Percentiles rank a stretch among this genome's conserved stretches.
Evolutionary conservation across 2,888 invertebrate genomes (phyloP).

Genomic region (Loripinus fragilis): DNA sequence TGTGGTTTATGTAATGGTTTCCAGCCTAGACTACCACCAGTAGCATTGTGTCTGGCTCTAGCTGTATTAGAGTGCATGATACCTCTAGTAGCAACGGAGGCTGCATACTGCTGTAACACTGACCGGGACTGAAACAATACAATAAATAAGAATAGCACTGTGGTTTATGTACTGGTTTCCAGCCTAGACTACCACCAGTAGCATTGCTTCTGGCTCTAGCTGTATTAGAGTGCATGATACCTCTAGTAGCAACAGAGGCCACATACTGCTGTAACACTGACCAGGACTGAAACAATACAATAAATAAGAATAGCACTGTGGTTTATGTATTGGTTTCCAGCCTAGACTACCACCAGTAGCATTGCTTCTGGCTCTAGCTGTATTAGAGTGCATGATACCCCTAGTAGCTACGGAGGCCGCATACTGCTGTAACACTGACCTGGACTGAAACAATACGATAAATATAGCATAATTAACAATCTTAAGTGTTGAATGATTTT

Average conservation of each 20-base stretch:
- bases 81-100: slow-evolving; percentile 79
- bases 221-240: slow-evolving; percentile 78
- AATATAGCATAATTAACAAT: too few relatives aligned
- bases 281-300: slow-evolving; percentile 67
- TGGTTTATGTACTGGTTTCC: slow-evolving; percentile 83
- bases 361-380: slow-evolving; percentile 62
- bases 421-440: slow-evolving; percentile 74
- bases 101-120: slow-evolving; percentile 73
- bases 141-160: slow-evolving; percentile 80
- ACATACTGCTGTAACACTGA: slow-evolving; percentile 74
- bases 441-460: slow-evolving; percentile 68
- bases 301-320: slow-evolving; percentile 81
- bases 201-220: slow-evolving; percentile 61
- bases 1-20: slow-evolving; percentile 82
- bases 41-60: slow-evolving; percentile 59
- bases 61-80: slow-evolving; percentile 77
- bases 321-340: slow-evolving; percentile 83
- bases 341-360: slow-evolving; percentile 69
- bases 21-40: slow-evolving; percentile 76
- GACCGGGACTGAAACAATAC: slow-evolving; percentile 69
- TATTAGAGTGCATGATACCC: slow-evolving; percentile 78
- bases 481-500: too few relatives aligned
- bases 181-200: slow-evolving; percentile 71
- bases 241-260: slow-evolving; percentile 78
- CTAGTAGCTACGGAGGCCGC: slow-evolving; percentile 78